Evolutionary conservation across 2,113 vertebrate genomes (phyloP).

Genomic region (Garra rufa): DNA sequence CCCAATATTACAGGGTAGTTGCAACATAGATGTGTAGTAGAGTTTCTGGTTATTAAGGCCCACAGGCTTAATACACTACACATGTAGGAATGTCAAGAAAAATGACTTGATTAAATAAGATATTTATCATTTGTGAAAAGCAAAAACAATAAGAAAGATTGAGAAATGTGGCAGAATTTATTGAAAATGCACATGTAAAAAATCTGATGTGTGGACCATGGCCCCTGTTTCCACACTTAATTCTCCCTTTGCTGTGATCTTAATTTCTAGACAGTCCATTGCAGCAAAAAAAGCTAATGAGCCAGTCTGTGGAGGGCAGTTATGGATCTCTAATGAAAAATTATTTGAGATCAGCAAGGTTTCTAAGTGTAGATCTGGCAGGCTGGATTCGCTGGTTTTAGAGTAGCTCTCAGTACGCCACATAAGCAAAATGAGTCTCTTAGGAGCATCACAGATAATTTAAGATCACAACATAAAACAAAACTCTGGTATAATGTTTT

Average conservation of each 20-base stretch:
- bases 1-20: neutral
- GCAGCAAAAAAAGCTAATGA: slow-evolving; percentile 13
- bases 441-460: slow-evolving; percentile 23
- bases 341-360: slow-evolving; percentile 45
- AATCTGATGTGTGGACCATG: neutral
- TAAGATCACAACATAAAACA: slow-evolving; percentile 43
- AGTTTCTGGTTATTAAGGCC: neutral
- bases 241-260: neutral
- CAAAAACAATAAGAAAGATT: neutral
- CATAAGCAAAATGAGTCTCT: slow-evolving; percentile 60
- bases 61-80: neutral
- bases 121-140: neutral
- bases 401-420: neutral
- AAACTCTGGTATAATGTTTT: slow-evolving; percentile 4
- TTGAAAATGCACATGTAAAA: neutral
- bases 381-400: slow-evolving; percentile 60
- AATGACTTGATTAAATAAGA: neutral
- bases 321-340: slow-evolving; percentile 43
- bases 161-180: neutral
- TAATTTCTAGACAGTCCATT: neutral
- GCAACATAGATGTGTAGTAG: neutral
- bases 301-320: slow-evolving; percentile 28
- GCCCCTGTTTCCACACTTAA: neutral
- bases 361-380: slow-evolving; percentile 54
- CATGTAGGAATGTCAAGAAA: neutral